Conservation (phyloP, 1,140 invertebrate genomes). For the Drosophila auraria region DNA sequence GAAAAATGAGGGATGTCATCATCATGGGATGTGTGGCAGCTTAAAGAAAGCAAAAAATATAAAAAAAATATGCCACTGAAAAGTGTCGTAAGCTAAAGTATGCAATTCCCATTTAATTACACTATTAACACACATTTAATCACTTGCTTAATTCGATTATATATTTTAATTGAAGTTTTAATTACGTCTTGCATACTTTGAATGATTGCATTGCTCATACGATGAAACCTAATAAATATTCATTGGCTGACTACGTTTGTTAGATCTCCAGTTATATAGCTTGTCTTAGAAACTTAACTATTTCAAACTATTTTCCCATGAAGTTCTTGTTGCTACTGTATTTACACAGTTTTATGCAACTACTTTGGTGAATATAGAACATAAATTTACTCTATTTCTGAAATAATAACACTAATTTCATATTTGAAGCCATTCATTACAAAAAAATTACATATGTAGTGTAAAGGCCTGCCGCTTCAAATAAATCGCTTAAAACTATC, state of each 20-base stretch:
- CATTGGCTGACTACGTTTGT: constrained; percentile 1
- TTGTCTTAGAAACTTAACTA: constrained; percentile 2
- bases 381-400: background rate
- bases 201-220: constrained; percentile 24
- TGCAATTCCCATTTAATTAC: constrained; percentile 6
- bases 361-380: too few relatives aligned
- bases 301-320: constrained; percentile 16
- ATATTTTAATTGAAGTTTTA: constrained; percentile 31
- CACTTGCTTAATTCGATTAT: constrained; percentile 37
- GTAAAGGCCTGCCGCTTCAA: too few relatives aligned
- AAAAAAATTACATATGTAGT: too few relatives aligned
- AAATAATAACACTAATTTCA: background rate
- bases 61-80: constrained; percentile 1
- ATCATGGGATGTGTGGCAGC: constrained; percentile 2
- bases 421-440: background rate
- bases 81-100: constrained; percentile 19
- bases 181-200: constrained; percentile 8
- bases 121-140: constrained; percentile 28
- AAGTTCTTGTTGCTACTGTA: background rate
- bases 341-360: background rate
- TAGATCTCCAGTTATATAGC: background rate
- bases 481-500: background rate
- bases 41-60: background rate
- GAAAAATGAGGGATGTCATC: background rate
- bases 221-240: constrained; percentile 24